phyloP scores from a whole-genome alignment of 2,113 vertebrate genomes.

The Chunga burmeisteri region DNA sequence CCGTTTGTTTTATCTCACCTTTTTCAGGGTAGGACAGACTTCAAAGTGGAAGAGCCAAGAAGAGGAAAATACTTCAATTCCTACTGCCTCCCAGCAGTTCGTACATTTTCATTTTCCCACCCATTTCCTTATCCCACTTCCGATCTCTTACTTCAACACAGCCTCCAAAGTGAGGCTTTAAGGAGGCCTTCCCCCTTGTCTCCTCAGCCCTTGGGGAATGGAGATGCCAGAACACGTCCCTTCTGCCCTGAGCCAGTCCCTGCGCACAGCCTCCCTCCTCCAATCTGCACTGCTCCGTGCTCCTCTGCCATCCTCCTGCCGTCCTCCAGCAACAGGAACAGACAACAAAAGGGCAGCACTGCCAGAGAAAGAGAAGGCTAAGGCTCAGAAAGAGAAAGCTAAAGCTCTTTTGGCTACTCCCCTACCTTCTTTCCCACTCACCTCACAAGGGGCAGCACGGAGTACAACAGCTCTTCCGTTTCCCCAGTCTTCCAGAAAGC shows the following conservation, averaged over 20 bases:
- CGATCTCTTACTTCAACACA: neutral
- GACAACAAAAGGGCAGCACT: neutral
- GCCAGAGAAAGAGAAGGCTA: neutral
- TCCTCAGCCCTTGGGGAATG: neutral
- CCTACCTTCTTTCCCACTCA: neutral
- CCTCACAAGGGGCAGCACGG: accelerated
- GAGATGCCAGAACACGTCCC: neutral
- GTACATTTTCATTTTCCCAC: neutral
- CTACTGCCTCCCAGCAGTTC: neutral
- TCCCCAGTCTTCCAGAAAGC: neutral
- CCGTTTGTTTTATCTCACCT: neutral
- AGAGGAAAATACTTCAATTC: neutral
- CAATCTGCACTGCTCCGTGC: neutral
- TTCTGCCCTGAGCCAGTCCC: neutral
- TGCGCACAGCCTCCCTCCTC: neutral
- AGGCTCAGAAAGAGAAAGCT: neutral
- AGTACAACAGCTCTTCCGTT: neutral
- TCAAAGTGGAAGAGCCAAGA: neutral
- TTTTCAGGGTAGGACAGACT: neutral
- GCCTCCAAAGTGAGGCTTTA: neutral
- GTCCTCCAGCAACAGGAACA: neutral
- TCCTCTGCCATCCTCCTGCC: neutral
- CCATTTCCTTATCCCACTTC: conserved; percentile 35
- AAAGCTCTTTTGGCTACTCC: neutral
- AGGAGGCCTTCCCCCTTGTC: neutral